These are phyloP conservation scores for Microplitis manilae DNA, from an alignment of 2,888 invertebrate species.

Conservation along the genomic window DNA sequence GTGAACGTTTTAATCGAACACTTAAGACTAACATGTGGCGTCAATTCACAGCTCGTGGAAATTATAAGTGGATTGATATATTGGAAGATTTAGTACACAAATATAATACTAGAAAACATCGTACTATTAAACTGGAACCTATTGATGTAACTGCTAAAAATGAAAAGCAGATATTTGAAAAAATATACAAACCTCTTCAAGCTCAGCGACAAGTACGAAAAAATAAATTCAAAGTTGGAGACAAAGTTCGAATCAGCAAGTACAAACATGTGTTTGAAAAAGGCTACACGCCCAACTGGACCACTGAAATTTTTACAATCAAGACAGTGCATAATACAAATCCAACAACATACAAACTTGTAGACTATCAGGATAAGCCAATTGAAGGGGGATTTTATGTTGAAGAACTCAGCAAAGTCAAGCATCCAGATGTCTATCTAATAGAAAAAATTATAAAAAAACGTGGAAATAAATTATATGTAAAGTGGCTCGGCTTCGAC, in stretches of 20 bases:
- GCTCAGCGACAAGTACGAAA: too few relatives aligned
- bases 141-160: conserved; percentile 60
- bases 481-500: conserved; percentile 39
- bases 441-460: conserved; percentile 39
- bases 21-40: conserved; percentile 48
- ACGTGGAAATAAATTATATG: conserved; percentile 29
- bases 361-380: conserved; percentile 54
- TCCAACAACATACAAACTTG: conserved; percentile 59
- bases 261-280: conserved; percentile 56
- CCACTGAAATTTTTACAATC: conserved; percentile 63
- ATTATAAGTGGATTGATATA: conserved; percentile 47
- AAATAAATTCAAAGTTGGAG: conserved; percentile 55
- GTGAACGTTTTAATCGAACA: conserved; percentile 57
- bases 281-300: conserved; percentile 53
- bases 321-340: conserved; percentile 54
- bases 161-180: conserved; percentile 44
- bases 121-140: conserved; percentile 61
- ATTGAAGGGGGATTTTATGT: conserved; percentile 52
- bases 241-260: conserved; percentile 61
- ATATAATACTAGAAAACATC: conserved; percentile 63
- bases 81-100: conserved; percentile 34
- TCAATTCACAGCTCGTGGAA: conserved; percentile 41
- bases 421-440: conserved; percentile 38
- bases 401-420: conserved; percentile 34
- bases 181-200: not conserved